phyloP scores from a whole-genome alignment of 2,113 vertebrate species.

The Sakesphorus luctuosus region DNA sequence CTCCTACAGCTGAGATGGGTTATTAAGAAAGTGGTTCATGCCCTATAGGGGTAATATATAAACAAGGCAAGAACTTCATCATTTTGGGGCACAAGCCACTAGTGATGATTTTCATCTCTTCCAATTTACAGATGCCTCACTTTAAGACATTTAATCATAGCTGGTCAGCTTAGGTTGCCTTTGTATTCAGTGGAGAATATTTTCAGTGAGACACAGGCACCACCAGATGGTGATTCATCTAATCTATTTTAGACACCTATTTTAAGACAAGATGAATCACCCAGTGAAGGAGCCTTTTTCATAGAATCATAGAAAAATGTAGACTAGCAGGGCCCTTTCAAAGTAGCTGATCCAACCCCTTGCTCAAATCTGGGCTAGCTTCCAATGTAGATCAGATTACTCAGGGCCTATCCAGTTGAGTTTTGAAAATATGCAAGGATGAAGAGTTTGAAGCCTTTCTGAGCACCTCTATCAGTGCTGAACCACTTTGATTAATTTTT shows the following conservation, averaged over 20 bases:
- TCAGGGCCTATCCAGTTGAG: not conserved
- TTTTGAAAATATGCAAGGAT: not conserved
- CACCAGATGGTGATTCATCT: constrained; percentile 68
- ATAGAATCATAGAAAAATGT: constrained; percentile 22
- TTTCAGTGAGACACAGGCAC: constrained; percentile 43
- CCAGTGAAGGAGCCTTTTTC: constrained; percentile 32
- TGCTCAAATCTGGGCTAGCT: not conserved
- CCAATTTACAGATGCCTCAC: not conserved
- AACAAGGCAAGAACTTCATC: not conserved
- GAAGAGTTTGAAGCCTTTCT: not conserved
- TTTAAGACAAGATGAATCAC: constrained; percentile 70
- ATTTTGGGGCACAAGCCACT: not conserved
- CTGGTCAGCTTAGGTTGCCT: constrained; percentile 29
- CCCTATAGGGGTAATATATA: not conserved
- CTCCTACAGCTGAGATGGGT: not conserved
- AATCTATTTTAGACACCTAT: constrained; percentile 69
- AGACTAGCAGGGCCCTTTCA: not conserved
- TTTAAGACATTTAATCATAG: not conserved
- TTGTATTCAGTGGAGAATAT: constrained; percentile 25
- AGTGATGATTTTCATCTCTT: not conserved
- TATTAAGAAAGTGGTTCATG: not conserved
- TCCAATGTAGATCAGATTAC: not conserved
- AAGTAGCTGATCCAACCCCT: not conserved
- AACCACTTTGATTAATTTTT: not conserved
- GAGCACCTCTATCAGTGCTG: not conserved